A percentile compares a stretch with the other conserved stretches of the same genome.
Evolutionary conservation across 2,888 invertebrate species (phyloP).

Genomic region (Dusona sp.): DNA sequence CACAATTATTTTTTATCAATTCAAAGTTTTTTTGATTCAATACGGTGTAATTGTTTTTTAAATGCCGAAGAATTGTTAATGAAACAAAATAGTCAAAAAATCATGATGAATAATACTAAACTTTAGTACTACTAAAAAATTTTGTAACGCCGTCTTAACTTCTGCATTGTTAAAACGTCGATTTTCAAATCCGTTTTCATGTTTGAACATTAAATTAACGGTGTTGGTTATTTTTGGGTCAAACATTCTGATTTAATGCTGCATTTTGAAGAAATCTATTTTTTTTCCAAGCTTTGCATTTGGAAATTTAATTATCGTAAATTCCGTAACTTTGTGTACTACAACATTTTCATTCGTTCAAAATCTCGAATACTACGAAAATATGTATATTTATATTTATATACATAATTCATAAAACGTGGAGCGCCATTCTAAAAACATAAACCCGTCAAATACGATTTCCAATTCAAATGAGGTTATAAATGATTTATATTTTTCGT

Average conservation of each 20-base stretch:
- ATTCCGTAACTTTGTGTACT: not conserved
- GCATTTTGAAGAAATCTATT: not conserved
- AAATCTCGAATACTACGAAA: not conserved
- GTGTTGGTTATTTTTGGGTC: not conserved
- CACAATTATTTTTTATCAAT: too few species aligned
- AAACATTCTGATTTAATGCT: not conserved
- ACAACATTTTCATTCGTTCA: not conserved
- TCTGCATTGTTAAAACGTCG: not conserved
- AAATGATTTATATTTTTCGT: not conserved
- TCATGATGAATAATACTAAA: too few species aligned
- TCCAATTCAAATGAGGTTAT: constrained; percentile 15
- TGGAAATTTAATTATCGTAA: not conserved
- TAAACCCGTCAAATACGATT: constrained; percentile 45
- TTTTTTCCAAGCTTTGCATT: not conserved
- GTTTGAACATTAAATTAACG: not conserved
- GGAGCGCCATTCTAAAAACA: constrained; percentile 73
- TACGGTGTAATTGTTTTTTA: too few species aligned
- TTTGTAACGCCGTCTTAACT: not conserved
- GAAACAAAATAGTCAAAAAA: too few species aligned
- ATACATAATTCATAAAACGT: not conserved
- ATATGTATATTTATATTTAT: not conserved
- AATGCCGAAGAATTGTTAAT: too few species aligned
- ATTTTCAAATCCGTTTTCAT: not conserved
- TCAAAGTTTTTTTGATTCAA: too few species aligned
- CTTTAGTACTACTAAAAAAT: too few species aligned